Base-by-base conservation (phyloP, 1,140 invertebrate genomes). In the Tetramorium parvispinum region DNA sequence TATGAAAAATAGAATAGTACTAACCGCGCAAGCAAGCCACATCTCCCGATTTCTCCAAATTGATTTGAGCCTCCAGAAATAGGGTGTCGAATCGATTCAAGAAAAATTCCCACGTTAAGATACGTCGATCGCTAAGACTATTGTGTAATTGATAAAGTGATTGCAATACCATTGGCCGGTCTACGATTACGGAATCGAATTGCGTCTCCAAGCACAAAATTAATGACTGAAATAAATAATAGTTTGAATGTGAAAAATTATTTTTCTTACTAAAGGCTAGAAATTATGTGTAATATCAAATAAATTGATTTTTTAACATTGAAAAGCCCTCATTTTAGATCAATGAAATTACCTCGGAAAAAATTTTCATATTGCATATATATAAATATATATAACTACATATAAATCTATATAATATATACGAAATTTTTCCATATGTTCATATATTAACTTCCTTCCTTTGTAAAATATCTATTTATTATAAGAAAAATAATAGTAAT, bases 51-150 rank as follows among this genome's bases (percentile, higher is more conserved):
- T 98, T 98, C 92, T 99, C 98, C 86, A 98, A 95, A 92, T 97
- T 97, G 43, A 99, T 97, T 95, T 99, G 99, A 1, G 98, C 98
- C 95, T 99, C 99, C 13, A 99, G 95, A 91, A 99, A 99, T 2
- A 99, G 95, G 0, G 98, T 97, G 93, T 99, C 99, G 94, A 99
- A 99, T 66, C 99, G 96, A 94, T 99, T 99, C 5, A 99, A 96
- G 94, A 99, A 99, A 95, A 99, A 99, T 83, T 99, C 98, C 99
- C 99, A 99, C 1, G 97, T 97, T 8, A 99, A 96, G 85, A 99
- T 98, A 88, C 97, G 97, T 55, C 98, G 96, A 93, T 99, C 98
- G 86, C 97, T 98, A 3, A 99, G 96, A 7, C 98, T 97, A 93
- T 99, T 99, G 92, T 99, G 98, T 2, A 99, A 96, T 93, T 99